These are phyloP conservation scores for Coendou prehensilis DNA, from an alignment of 2,797 vertebrate genomes.

Conservation along the genomic window DNA sequence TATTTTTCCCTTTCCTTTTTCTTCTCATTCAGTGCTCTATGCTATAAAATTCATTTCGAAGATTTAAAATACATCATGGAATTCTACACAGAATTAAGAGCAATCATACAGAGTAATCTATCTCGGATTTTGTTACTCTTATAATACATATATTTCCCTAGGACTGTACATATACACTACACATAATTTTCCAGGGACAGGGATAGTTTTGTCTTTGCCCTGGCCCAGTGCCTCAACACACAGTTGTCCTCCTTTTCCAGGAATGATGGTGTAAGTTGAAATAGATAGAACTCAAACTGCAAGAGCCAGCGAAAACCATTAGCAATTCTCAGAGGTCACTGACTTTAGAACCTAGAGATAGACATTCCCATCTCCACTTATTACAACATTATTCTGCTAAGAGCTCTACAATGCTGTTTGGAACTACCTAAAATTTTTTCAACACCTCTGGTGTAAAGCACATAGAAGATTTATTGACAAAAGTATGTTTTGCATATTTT, in stretches of 20 bases:
- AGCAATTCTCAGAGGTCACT: background rate
- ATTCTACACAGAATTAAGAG: slow-evolving; percentile 36
- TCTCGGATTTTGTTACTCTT: slow-evolving; percentile 55
- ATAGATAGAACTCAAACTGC: background rate
- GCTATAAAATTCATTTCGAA: slow-evolving; percentile 60
- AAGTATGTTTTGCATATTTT: background rate
- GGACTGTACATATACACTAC: background rate
- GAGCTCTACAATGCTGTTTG: background rate
- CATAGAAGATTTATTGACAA: slow-evolving; percentile 65
- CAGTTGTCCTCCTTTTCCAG: background rate
- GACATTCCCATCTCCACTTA: slow-evolving; percentile 10
- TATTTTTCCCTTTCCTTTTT: slow-evolving; percentile 26
- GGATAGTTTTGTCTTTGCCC: background rate
- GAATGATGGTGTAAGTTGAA: slow-evolving; percentile 35
- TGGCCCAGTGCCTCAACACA: background rate
- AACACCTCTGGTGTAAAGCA: slow-evolving; percentile 16
- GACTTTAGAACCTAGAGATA: background rate
- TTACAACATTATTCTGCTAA: background rate
- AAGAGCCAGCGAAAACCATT: slow-evolving; percentile 42
- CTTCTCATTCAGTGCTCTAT: background rate
- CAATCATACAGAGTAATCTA: slow-evolving; percentile 27
- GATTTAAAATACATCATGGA: slow-evolving; percentile 58
- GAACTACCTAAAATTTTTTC: slow-evolving; percentile 46
- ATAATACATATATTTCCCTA: slow-evolving; percentile 8
- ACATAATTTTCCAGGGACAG: slow-evolving; percentile 23